Evolutionary conservation across 2,888 invertebrate genomes (phyloP), one percentile per base, ranked within the genome.

Genomic region (Oligia latruncula): DNA sequence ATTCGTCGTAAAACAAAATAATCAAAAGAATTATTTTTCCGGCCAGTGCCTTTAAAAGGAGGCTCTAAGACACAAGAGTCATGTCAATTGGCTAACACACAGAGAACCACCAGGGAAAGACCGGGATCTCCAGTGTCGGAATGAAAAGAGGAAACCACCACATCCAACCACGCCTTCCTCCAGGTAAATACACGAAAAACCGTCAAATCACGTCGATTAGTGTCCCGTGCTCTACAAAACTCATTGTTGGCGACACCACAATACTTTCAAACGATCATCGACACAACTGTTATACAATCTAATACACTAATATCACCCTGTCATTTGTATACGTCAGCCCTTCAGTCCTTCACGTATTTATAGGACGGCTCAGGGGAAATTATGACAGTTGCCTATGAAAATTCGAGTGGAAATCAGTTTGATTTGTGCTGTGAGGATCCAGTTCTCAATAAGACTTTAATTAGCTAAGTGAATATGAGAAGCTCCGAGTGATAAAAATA

Each of bases 141-240:
- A 58, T 40, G 5, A 23, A 35, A 43, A 60, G 3, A 9, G 6
- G 1, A n/a, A 40, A 68, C 46, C 17, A 76, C 90, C 93, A 83
- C 83, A 90, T 91, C 91, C 88, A 90, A 79, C 67, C 2, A 71
- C 84, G 86, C 82, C 55, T 2, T 77, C 78, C 77, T 93, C 91
- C 79, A 4, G 84, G 86, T 71, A 78, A 86, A 86, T 83, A 82
- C 91, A 89, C 92, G 95, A 93, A 95, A 96, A 96, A 92, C 83
- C 90, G 97, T 92, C 95, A 92, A 94, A 95, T 97, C 96, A 97
- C 94, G 96, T 95, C 97, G 96, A 96, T 97, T 96, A 96, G 96
- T 94, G 93, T 88, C 91, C 93, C 92, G 94, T 95, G 95, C 95
- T 95, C 93, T 94, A 95, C 94, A 95, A 94, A 93, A 93, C 94